A percentile compares a stretch with the other conserved stretches of the same genome.
phyloP scores from a whole-genome alignment of 1,140 invertebrate genomes.

The Trachelipus rathkii region DNA sequence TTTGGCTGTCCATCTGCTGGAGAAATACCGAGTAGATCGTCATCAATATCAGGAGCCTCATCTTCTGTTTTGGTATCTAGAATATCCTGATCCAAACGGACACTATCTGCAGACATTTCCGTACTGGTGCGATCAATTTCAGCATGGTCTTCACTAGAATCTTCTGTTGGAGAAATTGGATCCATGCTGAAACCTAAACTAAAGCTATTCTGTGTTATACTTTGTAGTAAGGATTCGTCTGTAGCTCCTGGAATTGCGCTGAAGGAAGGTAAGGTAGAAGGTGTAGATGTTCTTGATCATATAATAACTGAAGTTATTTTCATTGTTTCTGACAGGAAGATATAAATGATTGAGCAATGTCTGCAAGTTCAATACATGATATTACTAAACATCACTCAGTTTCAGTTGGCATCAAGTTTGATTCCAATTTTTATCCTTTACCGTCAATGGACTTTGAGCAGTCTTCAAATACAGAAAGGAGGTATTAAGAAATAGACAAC shows the following conservation, averaged over 20 bases:
- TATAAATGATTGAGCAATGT: neutral
- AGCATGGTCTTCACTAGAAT: conserved; percentile 44
- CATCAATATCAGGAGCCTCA: conserved; percentile 49
- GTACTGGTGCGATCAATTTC: conserved; percentile 45
- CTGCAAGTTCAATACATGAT: neutral
- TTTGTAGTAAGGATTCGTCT: conserved; percentile 24
- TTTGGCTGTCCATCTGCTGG: conserved; percentile 33
- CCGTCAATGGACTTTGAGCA: conserved; percentile 7
- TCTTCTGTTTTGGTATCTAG: conserved; percentile 48
- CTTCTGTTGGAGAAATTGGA: conserved; percentile 40
- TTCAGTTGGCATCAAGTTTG: conserved; percentile 20
- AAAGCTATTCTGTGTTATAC: conserved; percentile 34
- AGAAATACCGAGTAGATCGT: conserved; percentile 45
- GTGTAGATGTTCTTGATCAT: conserved; percentile 24
- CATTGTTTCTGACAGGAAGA: neutral
- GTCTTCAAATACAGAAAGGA: conserved; percentile 1
- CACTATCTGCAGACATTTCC: conserved; percentile 42
- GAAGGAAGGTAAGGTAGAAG: conserved; percentile 31
- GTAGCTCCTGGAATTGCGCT: conserved; percentile 30
- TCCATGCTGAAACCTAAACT: conserved; percentile 30
- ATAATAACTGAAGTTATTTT: neutral
- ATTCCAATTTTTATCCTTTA: conserved; percentile 7
- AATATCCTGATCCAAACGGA: conserved; percentile 47
- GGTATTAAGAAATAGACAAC: neutral
- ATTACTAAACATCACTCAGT: neutral